A percentile compares a stretch with the other conserved stretches of the same genome.
Evolutionary conservation across 1,140 invertebrate genomes (phyloP).

Genomic region (Apocrypta bakeri): DNA sequence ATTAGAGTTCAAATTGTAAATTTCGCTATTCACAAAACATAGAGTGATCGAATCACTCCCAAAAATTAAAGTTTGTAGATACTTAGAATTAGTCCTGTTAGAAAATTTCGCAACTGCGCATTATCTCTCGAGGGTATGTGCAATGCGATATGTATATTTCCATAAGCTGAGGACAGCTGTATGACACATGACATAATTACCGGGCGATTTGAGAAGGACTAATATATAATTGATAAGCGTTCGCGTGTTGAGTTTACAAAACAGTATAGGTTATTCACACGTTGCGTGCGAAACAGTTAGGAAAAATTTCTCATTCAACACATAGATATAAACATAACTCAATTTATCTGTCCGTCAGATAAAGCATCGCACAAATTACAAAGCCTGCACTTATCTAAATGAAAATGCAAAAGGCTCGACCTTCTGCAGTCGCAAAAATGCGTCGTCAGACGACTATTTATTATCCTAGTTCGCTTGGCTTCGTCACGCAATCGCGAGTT

Average conservation of each 20-base stretch:
- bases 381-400: slow-evolving; percentile 30
- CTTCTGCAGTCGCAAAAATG: not conserved
- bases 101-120: slow-evolving; percentile 19
- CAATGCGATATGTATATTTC: not conserved
- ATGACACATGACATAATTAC: slow-evolving; percentile 9
- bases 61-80: no score
- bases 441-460: slow-evolving; percentile 14
- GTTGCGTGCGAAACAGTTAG: no score
- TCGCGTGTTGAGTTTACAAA: no score
- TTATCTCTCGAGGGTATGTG: not conserved
- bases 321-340: not conserved
- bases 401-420: slow-evolving; percentile 21
- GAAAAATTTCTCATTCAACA: no score
- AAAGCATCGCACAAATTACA: not conserved
- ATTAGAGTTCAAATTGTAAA: no score
- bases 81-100: slow-evolving; percentile 48
- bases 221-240: no score
- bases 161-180: not conserved
- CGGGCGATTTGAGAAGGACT: not conserved
- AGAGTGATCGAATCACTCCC: no score
- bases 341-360: not conserved
- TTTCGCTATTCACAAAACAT: no score
- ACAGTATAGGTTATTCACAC: no score
- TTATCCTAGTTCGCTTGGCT: slow-evolving; percentile 2
- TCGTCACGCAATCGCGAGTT: slow-evolving; percentile 38